These are phyloP conservation scores for Otus scops DNA, from an alignment of 2,797 vertebrate genomes.

Conservation along the genomic window DNA sequence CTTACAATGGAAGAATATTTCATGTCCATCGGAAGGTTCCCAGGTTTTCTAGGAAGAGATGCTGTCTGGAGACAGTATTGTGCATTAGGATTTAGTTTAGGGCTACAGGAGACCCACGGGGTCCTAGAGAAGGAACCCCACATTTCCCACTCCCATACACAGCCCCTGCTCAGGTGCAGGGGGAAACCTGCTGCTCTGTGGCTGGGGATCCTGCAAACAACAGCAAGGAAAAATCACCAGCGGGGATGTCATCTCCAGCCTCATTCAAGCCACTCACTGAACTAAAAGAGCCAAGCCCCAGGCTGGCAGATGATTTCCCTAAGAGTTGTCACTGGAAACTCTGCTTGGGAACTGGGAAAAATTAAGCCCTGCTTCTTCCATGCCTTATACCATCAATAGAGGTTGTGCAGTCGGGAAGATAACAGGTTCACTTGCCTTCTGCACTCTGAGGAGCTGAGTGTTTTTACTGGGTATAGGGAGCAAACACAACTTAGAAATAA, in stretches of 20 bases:
- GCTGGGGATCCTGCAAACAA: not conserved
- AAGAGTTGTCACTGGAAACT: not conserved
- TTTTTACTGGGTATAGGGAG: slow-evolving; percentile 1
- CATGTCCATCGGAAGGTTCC: not conserved
- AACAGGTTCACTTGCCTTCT: not conserved
- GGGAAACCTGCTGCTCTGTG: not conserved
- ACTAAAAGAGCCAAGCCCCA: not conserved
- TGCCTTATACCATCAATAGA: not conserved
- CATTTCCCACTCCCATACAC: not conserved
- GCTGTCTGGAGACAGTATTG: not conserved
- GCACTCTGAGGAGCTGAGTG: not conserved
- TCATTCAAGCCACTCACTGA: not conserved
- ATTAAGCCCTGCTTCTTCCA: not conserved
- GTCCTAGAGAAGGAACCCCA: not conserved
- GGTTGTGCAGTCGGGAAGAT: not conserved
- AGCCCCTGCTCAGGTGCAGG: not conserved
- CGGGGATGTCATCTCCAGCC: not conserved
- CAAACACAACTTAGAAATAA: slow-evolving; percentile 34
- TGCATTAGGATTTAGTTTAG: not conserved
- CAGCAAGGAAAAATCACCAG: not conserved
- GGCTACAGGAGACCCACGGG: not conserved
- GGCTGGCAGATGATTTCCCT: not conserved
- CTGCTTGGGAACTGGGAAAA: not conserved
- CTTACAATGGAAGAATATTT: not conserved
- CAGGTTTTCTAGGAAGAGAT: not conserved